phyloP scores from a whole-genome alignment of 2,888 invertebrate genomes.

The Endomychus coccineus region DNA sequence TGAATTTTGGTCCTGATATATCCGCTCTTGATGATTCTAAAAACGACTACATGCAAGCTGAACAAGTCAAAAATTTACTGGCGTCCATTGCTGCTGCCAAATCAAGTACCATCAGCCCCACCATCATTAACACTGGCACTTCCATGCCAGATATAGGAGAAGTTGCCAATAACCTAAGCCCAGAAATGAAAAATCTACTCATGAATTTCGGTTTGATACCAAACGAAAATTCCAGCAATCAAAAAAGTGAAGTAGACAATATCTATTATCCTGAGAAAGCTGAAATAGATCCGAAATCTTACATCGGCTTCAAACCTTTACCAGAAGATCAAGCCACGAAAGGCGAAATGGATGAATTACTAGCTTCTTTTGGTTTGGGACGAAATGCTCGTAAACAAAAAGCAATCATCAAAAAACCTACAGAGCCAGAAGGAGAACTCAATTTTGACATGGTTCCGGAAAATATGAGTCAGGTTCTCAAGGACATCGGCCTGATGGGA shows the following conservation, averaged over 20 bases:
- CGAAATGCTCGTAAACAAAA: slow-evolving; percentile 27
- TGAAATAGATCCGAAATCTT: slow-evolving; percentile 37
- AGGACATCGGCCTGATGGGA: slow-evolving; percentile 28
- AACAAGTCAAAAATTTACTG: slow-evolving; percentile 38
- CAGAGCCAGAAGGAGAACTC: slow-evolving; percentile 15
- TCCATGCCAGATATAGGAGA: slow-evolving; percentile 34
- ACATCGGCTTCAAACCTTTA: slow-evolving; percentile 41
- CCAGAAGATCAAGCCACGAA: slow-evolving; percentile 34
- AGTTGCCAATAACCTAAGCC: slow-evolving; percentile 38
- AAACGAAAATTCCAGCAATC: slow-evolving; percentile 27
- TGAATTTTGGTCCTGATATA: slow-evolving; percentile 25
- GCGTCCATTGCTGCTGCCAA: slow-evolving; percentile 45
- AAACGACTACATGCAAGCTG: slow-evolving; percentile 17
- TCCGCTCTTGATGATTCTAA: slow-evolving; percentile 2
- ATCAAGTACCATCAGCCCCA: too few species aligned
- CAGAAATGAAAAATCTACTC: slow-evolving; percentile 43
- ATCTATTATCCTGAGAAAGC: slow-evolving; percentile 29
- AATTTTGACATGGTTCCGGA: slow-evolving; percentile 40
- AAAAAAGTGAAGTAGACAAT: slow-evolving; percentile 1
- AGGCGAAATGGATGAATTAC: slow-evolving; percentile 39
- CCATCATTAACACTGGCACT: slow-evolving; percentile 28
- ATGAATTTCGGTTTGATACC: slow-evolving; percentile 44
- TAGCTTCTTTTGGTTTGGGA: slow-evolving; percentile 39
- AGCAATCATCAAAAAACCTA: slow-evolving; percentile 22
- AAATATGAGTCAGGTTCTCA: slow-evolving; percentile 33